Base-by-base conservation (phyloP, 2,797 vertebrate genomes). In the Sebastes melanostomus region DNA sequence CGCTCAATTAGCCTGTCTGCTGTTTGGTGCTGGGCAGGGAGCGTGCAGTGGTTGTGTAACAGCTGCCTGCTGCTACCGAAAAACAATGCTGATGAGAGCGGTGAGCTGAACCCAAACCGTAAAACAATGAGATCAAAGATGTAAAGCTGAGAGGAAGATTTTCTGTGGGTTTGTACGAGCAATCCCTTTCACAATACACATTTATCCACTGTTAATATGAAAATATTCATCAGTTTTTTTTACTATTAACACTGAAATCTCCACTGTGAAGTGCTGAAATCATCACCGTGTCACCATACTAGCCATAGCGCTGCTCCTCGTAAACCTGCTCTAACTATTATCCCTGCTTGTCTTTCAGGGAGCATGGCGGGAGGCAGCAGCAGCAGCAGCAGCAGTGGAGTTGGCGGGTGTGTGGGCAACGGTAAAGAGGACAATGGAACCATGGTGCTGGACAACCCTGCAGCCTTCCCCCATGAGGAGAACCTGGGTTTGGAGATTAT, bases 401-500 rank as follows among this genome's bases (percentile, higher is more conserved):
- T 93, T 2, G 80, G 93, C 4, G 96, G 97, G 0, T 96, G 93
- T 46, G 83, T 93, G 80, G 89, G 91, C 85, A 91, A 88, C 81
- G 24, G 88, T 61, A 94, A 94, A 81, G 93, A 93, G 46, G 93
- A 93, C 87, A 94, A 91, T 22, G 96, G 92, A 22, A 93, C 97
- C 88, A 94, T 95, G 93, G 94, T 94, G 80, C 92, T 96, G 81
- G 95, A 96, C 91, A 95, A 95, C 92, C 93, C 95, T 56, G 93
- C 95, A 3, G 96, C 96, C 85, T 98, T 98, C 88, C 96, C 95
- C 63, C 97, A 97, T 0, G 97, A 99, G 80, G 98, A 99, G 68
- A 96, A 95, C 76, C 91, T 99, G 87, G 97, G 97, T 80, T 93
- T 99, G 93, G 98, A 98, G 93, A 97, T 99, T 86, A 97, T 99